These are phyloP conservation scores for Epistrophe grossulariae DNA, from an alignment of 2,888 invertebrate genomes.

Conservation along the genomic window DNA sequence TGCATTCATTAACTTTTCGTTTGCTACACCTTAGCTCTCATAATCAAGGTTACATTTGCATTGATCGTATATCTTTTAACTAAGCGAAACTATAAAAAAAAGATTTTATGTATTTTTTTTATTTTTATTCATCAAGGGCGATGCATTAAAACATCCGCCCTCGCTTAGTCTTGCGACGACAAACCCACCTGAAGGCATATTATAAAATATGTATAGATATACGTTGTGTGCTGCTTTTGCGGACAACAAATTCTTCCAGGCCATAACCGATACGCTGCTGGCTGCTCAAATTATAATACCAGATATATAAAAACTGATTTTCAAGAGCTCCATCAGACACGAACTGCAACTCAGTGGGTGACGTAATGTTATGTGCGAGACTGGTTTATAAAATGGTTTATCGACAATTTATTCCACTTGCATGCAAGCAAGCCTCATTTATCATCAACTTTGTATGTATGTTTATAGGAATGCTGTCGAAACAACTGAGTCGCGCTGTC, in stretches of 20 bases:
- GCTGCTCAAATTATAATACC: constrained; percentile 10
- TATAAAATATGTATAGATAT: not conserved
- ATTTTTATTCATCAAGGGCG: constrained; percentile 51
- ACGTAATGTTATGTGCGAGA: constrained; percentile 50
- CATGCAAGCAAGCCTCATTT: constrained; percentile 44
- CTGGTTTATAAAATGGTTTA: constrained; percentile 30
- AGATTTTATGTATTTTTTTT: constrained; percentile 29
- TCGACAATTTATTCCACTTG: constrained; percentile 54
- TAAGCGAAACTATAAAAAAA: not conserved
- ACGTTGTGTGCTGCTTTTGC: constrained; percentile 10
- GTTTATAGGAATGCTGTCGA: constrained; percentile 2
- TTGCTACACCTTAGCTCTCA: constrained; percentile 5
- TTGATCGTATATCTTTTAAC: not conserved
- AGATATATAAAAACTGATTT: not conserved
- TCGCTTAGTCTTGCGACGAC: constrained; percentile 13
- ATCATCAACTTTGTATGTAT: constrained; percentile 24
- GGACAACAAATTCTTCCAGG: constrained; percentile 13
- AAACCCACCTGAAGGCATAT: constrained; percentile 26
- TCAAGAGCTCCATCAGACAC: constrained; percentile 1
- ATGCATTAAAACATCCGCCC: constrained; percentile 46
- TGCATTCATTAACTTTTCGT: constrained; percentile 26
- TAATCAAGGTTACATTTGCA: constrained; percentile 5
- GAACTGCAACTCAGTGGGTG: constrained; percentile 24
- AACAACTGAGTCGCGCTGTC: constrained; percentile 14
- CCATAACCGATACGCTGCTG: not conserved